A percentile compares a stretch with the other conserved stretches of the same genome.
phyloP scores from a whole-genome alignment of 2,113 vertebrate species.

The Platichthys flesus region DNA sequence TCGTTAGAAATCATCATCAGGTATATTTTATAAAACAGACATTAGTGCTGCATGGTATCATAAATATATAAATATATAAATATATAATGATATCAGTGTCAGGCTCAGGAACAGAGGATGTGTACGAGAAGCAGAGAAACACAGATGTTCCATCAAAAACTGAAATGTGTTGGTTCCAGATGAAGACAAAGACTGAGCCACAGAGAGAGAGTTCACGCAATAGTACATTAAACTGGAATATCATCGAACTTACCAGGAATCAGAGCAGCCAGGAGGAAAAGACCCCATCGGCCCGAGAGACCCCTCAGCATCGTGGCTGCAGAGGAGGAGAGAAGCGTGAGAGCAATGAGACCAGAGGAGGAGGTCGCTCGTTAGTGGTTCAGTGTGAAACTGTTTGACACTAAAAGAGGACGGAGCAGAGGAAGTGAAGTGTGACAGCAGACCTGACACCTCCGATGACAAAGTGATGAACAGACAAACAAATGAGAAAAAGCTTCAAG shows the following conservation, averaged over 20 bases:
- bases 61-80: too few relatives aligned
- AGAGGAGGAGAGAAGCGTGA: not conserved
- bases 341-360: rapidly evolving
- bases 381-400: slow-evolving; percentile 47
- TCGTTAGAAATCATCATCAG: too few relatives aligned
- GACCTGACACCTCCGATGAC: slow-evolving; percentile 12
- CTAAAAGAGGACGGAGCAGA: not conserved
- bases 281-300: not conserved
- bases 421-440: slow-evolving; percentile 47
- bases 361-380: slow-evolving; percentile 18
- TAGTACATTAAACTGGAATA: not conserved
- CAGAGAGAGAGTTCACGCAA: too few relatives aligned
- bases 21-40: too few relatives aligned
- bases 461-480: not conserved
- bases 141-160: not conserved
- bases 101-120: not conserved
- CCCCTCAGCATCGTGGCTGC: not conserved
- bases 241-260: slow-evolving; percentile 52
- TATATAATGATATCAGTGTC: too few relatives aligned
- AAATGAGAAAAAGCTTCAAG: not conserved
- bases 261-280: slow-evolving; percentile 48
- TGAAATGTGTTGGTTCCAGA: too few relatives aligned
- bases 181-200: too few relatives aligned
- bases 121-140: not conserved
- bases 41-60: too few relatives aligned